Evolutionary conservation across 23 tunicate species (phyloP).

Genomic region (Trididemnum nubilum): DNA sequence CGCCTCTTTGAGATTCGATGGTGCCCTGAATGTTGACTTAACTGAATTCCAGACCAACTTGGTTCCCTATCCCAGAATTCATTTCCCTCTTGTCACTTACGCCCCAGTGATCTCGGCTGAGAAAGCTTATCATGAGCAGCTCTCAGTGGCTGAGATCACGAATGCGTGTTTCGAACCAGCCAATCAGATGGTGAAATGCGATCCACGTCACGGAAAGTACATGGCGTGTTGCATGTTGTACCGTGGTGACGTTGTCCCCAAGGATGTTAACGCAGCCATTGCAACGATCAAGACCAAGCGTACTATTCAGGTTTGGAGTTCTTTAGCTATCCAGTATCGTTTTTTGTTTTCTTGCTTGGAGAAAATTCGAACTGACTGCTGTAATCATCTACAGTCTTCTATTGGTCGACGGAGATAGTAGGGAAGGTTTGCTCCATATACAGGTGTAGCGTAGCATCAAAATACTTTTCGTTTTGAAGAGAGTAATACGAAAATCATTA

Average conservation of each 20-base stretch:
- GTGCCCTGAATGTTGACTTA: conserved; percentile 96
- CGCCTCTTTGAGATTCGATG: conserved; percentile 93
- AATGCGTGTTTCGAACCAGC: conserved; percentile 99
- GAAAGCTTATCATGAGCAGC: conserved; percentile 97
- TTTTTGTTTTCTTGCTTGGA: too few relatives aligned
- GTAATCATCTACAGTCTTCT: too few relatives aligned
- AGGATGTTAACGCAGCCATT: conserved; percentile 99
- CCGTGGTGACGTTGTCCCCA: conserved; percentile 99
- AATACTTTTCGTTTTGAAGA: too few relatives aligned
- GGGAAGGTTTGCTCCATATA: too few relatives aligned
- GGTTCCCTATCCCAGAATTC: conserved; percentile 99
- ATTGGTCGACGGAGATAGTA: too few relatives aligned
- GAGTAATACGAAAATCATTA: too few relatives aligned
- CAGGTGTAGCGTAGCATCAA: too few relatives aligned
- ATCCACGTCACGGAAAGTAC: conserved; percentile 99
- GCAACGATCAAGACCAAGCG: conserved; percentile 99
- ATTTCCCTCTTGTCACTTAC: conserved; percentile 96
- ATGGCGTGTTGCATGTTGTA: conserved; percentile 99
- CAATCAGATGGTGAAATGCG: conserved; percentile 99
- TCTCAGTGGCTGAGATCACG: conserved; percentile 99
- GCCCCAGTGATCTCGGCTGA: conserved; percentile 99
- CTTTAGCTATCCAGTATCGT: neutral
- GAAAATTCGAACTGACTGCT: too few relatives aligned
- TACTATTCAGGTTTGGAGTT: conserved; percentile 70
- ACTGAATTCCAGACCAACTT: conserved; percentile 98